Conservation (phyloP, 2,888 invertebrate genomes). For the Eristalinus aeneus region DNA sequence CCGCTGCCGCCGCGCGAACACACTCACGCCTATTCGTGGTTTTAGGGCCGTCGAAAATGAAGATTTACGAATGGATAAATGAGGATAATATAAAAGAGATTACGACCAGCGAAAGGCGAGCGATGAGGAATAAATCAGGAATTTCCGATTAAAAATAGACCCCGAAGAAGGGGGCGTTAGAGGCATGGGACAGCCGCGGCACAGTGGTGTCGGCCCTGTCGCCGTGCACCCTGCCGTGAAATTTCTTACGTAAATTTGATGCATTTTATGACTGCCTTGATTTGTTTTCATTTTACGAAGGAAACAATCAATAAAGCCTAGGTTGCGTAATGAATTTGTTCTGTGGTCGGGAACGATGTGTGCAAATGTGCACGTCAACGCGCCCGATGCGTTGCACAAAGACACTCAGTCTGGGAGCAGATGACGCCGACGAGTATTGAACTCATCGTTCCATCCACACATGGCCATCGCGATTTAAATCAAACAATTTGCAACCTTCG, state of each 20-base stretch:
- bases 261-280: slow-evolving; percentile 31
- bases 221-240: not conserved
- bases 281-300: not conserved
- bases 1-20: not conserved
- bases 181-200: not conserved
- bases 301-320: not conserved
- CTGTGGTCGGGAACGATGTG: not conserved
- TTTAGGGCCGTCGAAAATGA: slow-evolving; percentile 39
- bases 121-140: slow-evolving; percentile 41
- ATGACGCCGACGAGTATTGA: slow-evolving; percentile 18
- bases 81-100: slow-evolving; percentile 56
- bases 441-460: slow-evolving; percentile 27
- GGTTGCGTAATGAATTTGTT: not conserved
- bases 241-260: slow-evolving; percentile 42
- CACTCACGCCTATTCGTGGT: slow-evolving; percentile 16
- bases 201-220: not conserved
- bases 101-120: slow-evolving; percentile 39
- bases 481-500: slow-evolving; percentile 49
- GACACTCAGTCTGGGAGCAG: not conserved
- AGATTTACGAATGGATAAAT: slow-evolving; percentile 67
- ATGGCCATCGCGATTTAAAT: slow-evolving; percentile 36
- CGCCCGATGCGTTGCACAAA: not conserved
- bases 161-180: not conserved
- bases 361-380: not conserved
- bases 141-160: slow-evolving; percentile 60